A percentile compares a stretch with the other conserved stretches of the same genome.
Conservation (phyloP, 2,888 invertebrate species). For the Baccha elongata region DNA sequence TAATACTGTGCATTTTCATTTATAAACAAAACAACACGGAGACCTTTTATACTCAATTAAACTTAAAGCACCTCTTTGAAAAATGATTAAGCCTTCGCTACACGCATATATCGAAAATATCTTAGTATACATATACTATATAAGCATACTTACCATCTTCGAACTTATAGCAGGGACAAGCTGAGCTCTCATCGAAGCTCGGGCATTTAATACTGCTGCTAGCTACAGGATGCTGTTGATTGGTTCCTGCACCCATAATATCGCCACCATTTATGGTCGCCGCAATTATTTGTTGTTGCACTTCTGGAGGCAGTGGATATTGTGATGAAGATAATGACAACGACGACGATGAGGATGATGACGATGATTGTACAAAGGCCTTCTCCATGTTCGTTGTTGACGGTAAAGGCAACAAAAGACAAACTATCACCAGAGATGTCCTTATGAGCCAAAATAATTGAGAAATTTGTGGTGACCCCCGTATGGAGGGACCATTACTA, state of each 20-base stretch:
- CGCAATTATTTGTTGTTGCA: slow-evolving; percentile 73
- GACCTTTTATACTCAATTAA: background rate
- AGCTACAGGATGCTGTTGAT: slow-evolving; percentile 61
- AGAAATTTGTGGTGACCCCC: slow-evolving; percentile 71
- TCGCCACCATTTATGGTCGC: slow-evolving; percentile 76
- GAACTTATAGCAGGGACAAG: slow-evolving; percentile 95
- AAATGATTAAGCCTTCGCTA: background rate
- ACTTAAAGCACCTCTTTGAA: background rate
- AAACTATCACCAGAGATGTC: slow-evolving; percentile 77
- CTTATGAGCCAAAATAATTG: slow-evolving; percentile 76
- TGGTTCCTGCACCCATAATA: slow-evolving; percentile 51
- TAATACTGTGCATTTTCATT: no score
- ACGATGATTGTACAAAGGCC: slow-evolving; percentile 75
- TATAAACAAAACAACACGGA: background rate
- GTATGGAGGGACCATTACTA: slow-evolving; percentile 52
- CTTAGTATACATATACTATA: background rate
- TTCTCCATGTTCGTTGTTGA: slow-evolving; percentile 76
- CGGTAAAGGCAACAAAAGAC: slow-evolving; percentile 78
- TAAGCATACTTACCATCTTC: slow-evolving; percentile 88
- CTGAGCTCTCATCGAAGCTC: slow-evolving; percentile 89
- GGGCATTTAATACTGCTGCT: slow-evolving; percentile 85
- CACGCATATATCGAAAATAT: background rate
- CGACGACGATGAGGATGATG: slow-evolving; percentile 61
- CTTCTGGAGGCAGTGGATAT: slow-evolving; percentile 68
- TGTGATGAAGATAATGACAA: slow-evolving; percentile 70